Evolutionary conservation across 2,113 vertebrate genomes (phyloP).

Genomic region (Carassius carassius): DNA sequence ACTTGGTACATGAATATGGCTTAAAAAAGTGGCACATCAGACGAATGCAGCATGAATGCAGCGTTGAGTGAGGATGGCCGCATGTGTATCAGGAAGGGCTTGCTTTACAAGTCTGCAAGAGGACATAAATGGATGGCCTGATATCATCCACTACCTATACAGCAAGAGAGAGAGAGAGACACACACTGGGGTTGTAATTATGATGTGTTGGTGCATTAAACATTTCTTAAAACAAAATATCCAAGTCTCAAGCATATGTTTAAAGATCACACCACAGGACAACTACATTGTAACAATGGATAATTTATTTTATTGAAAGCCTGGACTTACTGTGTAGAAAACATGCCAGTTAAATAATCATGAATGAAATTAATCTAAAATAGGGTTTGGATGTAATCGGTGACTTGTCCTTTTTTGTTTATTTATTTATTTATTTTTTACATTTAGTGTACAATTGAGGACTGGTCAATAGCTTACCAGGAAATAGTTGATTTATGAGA

Average conservation of each 20-base stretch:
- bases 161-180: neutral
- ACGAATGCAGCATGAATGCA: neutral
- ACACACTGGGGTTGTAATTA: neutral
- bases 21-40: neutral
- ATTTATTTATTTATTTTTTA: no score
- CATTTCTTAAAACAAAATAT: neutral
- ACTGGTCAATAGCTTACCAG: no score
- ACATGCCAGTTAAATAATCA: neutral
- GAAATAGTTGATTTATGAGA: no score
- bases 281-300: neutral
- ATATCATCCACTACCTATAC: constrained; percentile 4
- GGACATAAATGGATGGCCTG: neutral
- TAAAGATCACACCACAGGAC: neutral
- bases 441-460: no score
- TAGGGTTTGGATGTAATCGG: neutral
- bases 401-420: no score
- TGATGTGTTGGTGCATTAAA: neutral
- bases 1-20: constrained; percentile 45
- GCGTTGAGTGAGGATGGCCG: neutral
- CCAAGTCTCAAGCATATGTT: neutral
- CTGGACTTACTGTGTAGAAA: neutral
- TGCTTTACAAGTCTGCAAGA: neutral
- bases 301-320: neutral
- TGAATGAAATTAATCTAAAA: neutral
- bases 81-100: neutral